Conservation (phyloP, 2,113 vertebrate species). For the Ranitomeya variabilis region DNA sequence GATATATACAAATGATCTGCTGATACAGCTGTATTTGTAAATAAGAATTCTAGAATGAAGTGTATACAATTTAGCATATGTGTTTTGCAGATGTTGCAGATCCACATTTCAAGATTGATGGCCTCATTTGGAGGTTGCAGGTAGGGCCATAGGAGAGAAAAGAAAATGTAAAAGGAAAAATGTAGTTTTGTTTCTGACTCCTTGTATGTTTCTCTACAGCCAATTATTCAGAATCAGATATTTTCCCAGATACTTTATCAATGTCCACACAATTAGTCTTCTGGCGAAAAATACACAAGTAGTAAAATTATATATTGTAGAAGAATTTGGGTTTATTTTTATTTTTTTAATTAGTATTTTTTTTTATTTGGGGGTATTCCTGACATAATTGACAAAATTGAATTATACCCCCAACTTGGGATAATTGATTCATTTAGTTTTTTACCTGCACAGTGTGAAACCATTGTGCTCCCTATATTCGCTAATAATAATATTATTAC, state of each 20-base stretch:
- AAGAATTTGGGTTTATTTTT: neutral
- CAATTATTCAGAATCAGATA: slow-evolving; percentile 25
- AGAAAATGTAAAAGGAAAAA: slow-evolving; percentile 44
- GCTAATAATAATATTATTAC: no score
- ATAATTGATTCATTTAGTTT: no score
- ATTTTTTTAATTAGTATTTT: neutral
- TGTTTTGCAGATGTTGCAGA: slow-evolving; percentile 7
- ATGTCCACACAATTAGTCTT: neutral
- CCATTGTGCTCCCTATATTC: no score
- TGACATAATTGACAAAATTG: no score
- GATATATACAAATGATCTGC: neutral
- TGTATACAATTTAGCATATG: slow-evolving; percentile 44
- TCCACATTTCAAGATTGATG: slow-evolving; percentile 39
- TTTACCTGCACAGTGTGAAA: no score
- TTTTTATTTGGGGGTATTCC: no score
- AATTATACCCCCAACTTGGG: no score
- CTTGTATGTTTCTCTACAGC: slow-evolving; percentile 27
- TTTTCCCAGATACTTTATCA: slow-evolving; percentile 11
- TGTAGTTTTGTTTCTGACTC: slow-evolving; percentile 40
- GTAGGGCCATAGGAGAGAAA: neutral
- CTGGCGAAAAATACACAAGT: neutral
- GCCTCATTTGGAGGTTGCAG: slow-evolving; percentile 37
- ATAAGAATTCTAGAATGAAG: neutral
- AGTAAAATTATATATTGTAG: neutral
- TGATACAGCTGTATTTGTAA: neutral